Percentiles rank a stretch among this genome's conserved stretches.
phyloP scores from a whole-genome alignment of 2,888 invertebrate genomes.

The Oegoconia quadripuncta region DNA sequence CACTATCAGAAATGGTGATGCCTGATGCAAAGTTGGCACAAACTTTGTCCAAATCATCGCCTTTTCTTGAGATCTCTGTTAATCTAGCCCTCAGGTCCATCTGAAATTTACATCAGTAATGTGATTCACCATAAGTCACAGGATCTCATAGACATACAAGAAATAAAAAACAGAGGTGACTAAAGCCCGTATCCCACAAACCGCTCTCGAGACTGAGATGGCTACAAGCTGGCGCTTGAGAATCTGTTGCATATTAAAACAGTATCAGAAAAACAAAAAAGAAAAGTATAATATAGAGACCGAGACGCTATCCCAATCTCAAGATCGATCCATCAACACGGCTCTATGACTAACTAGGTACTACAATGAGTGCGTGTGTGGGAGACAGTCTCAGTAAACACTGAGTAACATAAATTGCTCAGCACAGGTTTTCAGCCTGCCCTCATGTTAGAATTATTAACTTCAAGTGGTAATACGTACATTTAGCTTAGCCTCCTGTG shows the following conservation, averaged over 20 bases:
- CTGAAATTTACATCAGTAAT: slow-evolving; percentile 27
- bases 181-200: too few species aligned
- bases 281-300: background rate
- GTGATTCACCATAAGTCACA: too few species aligned
- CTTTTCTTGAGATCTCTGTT: slow-evolving; percentile 35
- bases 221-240: too few species aligned
- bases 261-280: background rate
- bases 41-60: slow-evolving; percentile 45
- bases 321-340: too few species aligned
- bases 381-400: too few species aligned
- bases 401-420: background rate
- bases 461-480: slow-evolving; percentile 33
- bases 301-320: too few species aligned
- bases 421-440: too few species aligned
- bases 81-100: slow-evolving; percentile 43
- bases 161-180: background rate
- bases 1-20: slow-evolving; percentile 55
- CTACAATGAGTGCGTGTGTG: too few species aligned
- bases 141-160: background rate
- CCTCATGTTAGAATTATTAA: background rate
- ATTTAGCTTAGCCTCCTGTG: slow-evolving; percentile 50
- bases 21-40: slow-evolving; percentile 42
- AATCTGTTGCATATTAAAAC: too few species aligned
- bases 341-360: too few species aligned
- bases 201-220: too few species aligned